These are phyloP conservation scores for Triplophysa rosa DNA, from an alignment of 2,113 vertebrate genomes.

Conservation along the genomic window DNA sequence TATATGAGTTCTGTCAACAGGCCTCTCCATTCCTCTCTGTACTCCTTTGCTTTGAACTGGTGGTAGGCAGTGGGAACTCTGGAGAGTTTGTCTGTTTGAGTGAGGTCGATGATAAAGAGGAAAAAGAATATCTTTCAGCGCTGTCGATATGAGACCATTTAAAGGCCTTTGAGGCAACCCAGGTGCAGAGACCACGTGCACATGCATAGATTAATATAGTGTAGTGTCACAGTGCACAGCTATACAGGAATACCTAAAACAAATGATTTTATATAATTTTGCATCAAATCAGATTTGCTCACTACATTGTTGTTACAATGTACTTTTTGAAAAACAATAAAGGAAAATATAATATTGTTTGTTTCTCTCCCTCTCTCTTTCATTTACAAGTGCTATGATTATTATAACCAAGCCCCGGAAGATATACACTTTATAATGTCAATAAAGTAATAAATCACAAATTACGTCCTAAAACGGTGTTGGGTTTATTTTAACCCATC, in stretches of 20 bases:
- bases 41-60: slow-evolving; percentile 23
- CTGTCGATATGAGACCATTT: slow-evolving; percentile 10
- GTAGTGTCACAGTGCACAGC: too few species aligned
- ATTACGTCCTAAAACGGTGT: too few species aligned
- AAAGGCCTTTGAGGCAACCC: slow-evolving; percentile 5
- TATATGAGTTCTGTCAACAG: slow-evolving; percentile 31
- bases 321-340: too few species aligned
- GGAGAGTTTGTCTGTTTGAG: slow-evolving; percentile 12
- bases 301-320: too few species aligned
- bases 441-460: background rate
- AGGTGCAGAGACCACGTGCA: slow-evolving; percentile 5
- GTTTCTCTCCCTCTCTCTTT: background rate
- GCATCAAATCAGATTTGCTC: background rate
- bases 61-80: background rate
- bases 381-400: background rate
- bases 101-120: slow-evolving; percentile 20
- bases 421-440: background rate
- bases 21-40: background rate
- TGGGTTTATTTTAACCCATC: too few species aligned
- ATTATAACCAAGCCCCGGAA: background rate
- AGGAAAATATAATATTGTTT: too few species aligned
- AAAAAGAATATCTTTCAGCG: slow-evolving; percentile 26
- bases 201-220: background rate
- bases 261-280: background rate
- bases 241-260: background rate